Evolutionary conservation across 2,797 vertebrate species (phyloP).

Genomic region (Dromococcyx pavoninus): DNA sequence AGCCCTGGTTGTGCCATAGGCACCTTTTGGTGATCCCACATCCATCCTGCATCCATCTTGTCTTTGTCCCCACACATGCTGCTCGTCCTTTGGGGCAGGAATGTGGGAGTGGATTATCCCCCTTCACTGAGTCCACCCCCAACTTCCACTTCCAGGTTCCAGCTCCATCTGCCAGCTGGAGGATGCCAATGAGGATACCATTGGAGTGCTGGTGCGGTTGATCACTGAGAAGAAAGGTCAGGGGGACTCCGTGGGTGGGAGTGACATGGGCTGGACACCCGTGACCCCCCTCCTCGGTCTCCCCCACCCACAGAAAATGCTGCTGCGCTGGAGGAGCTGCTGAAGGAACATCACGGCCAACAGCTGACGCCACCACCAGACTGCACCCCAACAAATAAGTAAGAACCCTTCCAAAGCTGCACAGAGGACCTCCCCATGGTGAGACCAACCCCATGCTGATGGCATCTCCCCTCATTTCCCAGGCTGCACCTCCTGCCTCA

Average conservation of each 20-base stretch:
- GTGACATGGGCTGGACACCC: accelerated
- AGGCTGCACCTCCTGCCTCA: slow-evolving; percentile 83
- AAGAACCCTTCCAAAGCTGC: slow-evolving; percentile 9
- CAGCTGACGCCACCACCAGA: slow-evolving; percentile 73
- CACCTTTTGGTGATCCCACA: no score
- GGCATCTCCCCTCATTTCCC: neutral
- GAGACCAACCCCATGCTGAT: neutral
- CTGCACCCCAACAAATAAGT: slow-evolving; percentile 85
- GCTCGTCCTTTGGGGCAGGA: no score
- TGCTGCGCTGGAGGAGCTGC: slow-evolving; percentile 90
- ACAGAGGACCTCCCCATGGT: accelerated
- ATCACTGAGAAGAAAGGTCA: slow-evolving; percentile 96
- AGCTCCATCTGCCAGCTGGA: slow-evolving; percentile 82
- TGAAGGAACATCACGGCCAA: slow-evolving; percentile 89
- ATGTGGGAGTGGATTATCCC: neutral
- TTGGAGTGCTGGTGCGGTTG: slow-evolving; percentile 90
- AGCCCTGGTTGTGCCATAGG: accelerated
- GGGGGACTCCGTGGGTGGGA: neutral
- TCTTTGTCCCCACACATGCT: neutral
- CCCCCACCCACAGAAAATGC: slow-evolving; percentile 84
- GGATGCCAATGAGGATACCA: slow-evolving; percentile 93
- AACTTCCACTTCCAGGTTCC: slow-evolving; percentile 44
- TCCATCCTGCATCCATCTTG: neutral
- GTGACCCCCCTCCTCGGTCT: neutral
- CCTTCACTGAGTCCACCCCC: accelerated